Percentiles rank a stretch among this genome's conserved stretches.
Conservation (phyloP, 2,888 invertebrate species). For the Calameuta pallipes region DNA sequence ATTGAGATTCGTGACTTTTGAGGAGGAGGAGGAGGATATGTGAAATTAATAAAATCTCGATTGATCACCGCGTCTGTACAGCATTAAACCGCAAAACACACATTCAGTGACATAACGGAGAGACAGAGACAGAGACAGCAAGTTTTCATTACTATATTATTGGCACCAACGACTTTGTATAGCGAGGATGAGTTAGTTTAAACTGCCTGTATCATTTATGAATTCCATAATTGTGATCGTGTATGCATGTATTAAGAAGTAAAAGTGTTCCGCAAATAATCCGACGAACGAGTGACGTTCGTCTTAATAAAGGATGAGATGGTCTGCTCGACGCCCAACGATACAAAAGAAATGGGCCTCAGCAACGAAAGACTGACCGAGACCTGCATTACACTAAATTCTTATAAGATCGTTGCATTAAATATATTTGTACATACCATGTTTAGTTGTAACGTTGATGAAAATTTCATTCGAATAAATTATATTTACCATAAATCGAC, state of each 20-base stretch:
- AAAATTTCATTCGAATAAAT: conserved; percentile 61
- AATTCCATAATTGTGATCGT: conserved; percentile 29
- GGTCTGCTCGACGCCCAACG: conserved; percentile 47
- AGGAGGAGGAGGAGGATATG: too few relatives aligned
- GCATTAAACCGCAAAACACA: too few relatives aligned
- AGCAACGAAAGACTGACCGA: conserved; percentile 64
- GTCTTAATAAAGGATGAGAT: conserved; percentile 5
- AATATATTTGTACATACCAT: conserved; percentile 62
- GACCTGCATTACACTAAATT: conserved; percentile 64
- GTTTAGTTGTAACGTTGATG: conserved; percentile 56
- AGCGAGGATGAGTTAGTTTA: background rate
- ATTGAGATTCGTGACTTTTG: too few relatives aligned
- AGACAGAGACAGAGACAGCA: background rate
- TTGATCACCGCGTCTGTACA: too few relatives aligned
- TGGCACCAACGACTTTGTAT: background rate
- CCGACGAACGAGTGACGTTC: conserved; percentile 5
- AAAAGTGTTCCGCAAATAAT: conserved; percentile 11
- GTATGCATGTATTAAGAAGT: conserved; percentile 9
- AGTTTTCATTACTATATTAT: background rate
- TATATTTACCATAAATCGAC: conserved; percentile 58
- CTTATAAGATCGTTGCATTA: conserved; percentile 58
- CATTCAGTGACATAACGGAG: too few relatives aligned
- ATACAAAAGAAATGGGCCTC: conserved; percentile 44
- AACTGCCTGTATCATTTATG: conserved; percentile 25
- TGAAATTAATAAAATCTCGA: too few relatives aligned